Base-by-base conservation (phyloP, 1,140 invertebrate species). In the Pseudomyrmex flavicornis region DNA sequence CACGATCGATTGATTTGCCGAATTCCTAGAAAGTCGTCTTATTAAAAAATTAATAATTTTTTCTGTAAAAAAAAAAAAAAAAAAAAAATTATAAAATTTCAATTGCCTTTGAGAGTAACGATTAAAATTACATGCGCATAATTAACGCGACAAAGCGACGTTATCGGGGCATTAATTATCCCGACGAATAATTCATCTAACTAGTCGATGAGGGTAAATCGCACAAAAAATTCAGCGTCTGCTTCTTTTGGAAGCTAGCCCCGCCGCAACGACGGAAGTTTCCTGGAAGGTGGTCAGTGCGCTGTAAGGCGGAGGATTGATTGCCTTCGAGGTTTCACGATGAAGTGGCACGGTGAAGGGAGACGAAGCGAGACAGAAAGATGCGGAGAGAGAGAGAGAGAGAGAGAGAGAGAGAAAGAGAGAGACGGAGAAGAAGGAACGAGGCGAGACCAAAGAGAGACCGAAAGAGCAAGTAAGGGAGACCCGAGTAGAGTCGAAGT, bases 241-340 rank as follows among this genome's bases (percentile, higher is more conserved):
- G 70, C 59, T 82, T 82, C 79, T 82, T 82, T 75, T 75, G 58
- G 72, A 54, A 48, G 72, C 72, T 63, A 44, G 79, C 79, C 50
- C n/a, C 72, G 58, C 69, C 79, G 73, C 69, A 72, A 73, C 75
- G 22, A 66, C 80, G 83, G 76, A 88, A 88, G 86, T 85, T 90
- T 91, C 90, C 85, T 85, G 85, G 89, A 89, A 91, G 89, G 90
- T 92, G 92, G 93, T 93, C 92, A 94, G 93, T 93, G 93, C 84
- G 93, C 93, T 92, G 92, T 93, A 94, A 94, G 93, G 92, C 92
- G 92, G 92, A 93, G 92, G 93, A 93, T 93, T 94, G 93, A 94
- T 94, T 93, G 92, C 92, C 91, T 93, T 89, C 89, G 88, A 92
- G 92, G 90, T 92, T 91, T 91, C 90, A 87, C 86, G 83, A 87